These are phyloP conservation scores for Siderastrea siderea DNA, from an alignment of 92 coral and sea anemone species.

Conservation along the genomic window DNA sequence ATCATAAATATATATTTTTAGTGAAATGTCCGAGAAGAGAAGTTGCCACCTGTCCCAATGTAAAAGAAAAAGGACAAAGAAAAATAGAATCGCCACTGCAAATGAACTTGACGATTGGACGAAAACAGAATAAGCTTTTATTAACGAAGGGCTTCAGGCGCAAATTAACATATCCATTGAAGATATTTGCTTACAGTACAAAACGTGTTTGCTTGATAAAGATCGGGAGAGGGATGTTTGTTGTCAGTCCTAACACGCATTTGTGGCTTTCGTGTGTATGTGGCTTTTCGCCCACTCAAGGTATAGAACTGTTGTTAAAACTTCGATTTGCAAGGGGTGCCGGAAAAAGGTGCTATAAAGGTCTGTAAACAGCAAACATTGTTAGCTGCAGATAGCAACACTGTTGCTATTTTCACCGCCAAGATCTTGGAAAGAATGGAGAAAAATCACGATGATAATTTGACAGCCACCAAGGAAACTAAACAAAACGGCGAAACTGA, in stretches of 20 bases:
- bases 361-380: not conserved
- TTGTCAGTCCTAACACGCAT: conserved; percentile 9
- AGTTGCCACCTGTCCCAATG: conserved; percentile 29
- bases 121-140: conserved; percentile 31
- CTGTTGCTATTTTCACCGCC: not conserved
- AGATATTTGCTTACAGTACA: conserved; percentile 40
- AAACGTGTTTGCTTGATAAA: conserved; percentile 46
- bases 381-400: not conserved
- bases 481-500: not conserved
- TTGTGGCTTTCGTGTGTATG: not conserved
- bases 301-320: not conserved
- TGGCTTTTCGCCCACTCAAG: not conserved
- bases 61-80: conserved; percentile 1
- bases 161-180: conserved; percentile 54
- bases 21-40: not conserved
- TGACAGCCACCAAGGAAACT: not conserved
- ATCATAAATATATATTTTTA: not conserved
- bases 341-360: not conserved
- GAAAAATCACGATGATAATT: not conserved
- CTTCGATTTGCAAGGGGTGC: not conserved
- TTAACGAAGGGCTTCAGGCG: conserved; percentile 20
- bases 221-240: conserved; percentile 29
- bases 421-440: not conserved
- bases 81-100: conserved; percentile 4
- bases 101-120: conserved; percentile 47